phyloP scores from a whole-genome alignment of 53 echinoderm and acorn worm genomes.

The Holothuria scabra region DNA sequence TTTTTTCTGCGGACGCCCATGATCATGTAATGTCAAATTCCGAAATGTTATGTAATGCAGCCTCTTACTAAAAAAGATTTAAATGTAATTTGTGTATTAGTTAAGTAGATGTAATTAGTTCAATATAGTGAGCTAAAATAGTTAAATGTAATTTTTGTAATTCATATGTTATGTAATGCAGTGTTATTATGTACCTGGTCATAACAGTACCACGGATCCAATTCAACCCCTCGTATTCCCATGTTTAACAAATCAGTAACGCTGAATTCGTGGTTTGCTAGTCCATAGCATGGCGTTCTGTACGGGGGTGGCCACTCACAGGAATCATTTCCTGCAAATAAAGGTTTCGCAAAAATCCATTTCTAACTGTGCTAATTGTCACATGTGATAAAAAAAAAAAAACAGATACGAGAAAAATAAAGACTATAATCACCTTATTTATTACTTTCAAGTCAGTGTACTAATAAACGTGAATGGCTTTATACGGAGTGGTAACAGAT shows the following conservation, averaged over 20 bases:
- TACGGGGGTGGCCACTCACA: slow-evolving; percentile 77
- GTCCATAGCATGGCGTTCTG: slow-evolving; percentile 43
- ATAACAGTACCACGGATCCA: slow-evolving; percentile 74
- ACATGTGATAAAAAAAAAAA: background rate
- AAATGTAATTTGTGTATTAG: too few relatives aligned
- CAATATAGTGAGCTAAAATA: too few relatives aligned
- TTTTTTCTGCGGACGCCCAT: too few relatives aligned
- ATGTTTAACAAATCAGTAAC: slow-evolving; percentile 70
- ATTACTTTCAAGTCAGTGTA: too few relatives aligned
- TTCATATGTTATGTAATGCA: too few relatives aligned
- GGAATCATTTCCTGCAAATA: slow-evolving; percentile 53
- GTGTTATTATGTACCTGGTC: slow-evolving; percentile 34
- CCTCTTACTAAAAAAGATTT: too few relatives aligned
- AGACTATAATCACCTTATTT: background rate
- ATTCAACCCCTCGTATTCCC: slow-evolving; percentile 67
- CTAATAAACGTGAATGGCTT: too few relatives aligned
- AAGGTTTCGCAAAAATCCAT: background rate
- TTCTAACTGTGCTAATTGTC: background rate
- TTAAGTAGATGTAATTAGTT: too few relatives aligned
- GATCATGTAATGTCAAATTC: too few relatives aligned
- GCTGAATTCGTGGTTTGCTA: slow-evolving; percentile 74
- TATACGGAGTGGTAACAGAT: too few relatives aligned
- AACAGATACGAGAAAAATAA: background rate
- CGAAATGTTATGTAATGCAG: too few relatives aligned
- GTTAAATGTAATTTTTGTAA: too few relatives aligned